phyloP scores from a whole-genome alignment of 2,888 invertebrate species.

The Lycia hirtaria region DNA sequence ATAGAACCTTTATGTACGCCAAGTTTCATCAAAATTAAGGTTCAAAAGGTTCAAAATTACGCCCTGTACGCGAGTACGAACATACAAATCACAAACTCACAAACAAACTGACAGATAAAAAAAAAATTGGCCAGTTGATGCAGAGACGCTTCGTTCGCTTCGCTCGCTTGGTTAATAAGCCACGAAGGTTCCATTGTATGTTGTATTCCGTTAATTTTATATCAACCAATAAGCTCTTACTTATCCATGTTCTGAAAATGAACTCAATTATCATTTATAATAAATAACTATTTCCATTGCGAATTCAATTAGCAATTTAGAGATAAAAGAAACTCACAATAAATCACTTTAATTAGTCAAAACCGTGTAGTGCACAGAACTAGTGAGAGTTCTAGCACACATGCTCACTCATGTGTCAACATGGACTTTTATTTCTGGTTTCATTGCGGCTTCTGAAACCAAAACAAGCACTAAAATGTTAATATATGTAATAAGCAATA shows the following conservation, averaged over 20 bases:
- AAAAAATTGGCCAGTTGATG: no score
- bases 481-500: neutral
- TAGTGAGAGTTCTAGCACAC: constrained; percentile 21
- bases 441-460: neutral
- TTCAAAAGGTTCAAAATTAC: no score
- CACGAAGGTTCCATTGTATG: no score
- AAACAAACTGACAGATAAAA: no score
- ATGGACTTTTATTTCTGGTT: constrained; percentile 7
- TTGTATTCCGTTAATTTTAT: no score
- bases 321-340: constrained; percentile 21
- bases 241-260: neutral
- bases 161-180: no score
- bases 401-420: constrained; percentile 10
- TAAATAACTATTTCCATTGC: neutral
- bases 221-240: neutral
- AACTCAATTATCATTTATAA: neutral
- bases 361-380: constrained; percentile 5
- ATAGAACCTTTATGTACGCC: no score
- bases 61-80: no score
- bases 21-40: no score
- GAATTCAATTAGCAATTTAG: constrained; percentile 18
- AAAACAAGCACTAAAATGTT: neutral
- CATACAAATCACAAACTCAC: no score
- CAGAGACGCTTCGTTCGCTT: no score
- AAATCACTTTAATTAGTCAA: constrained; percentile 22